Percentiles rank a stretch among this genome's conserved stretches.
Evolutionary conservation across 1,140 invertebrate genomes (phyloP).

Genomic region (Dolichoris vasculosae): DNA sequence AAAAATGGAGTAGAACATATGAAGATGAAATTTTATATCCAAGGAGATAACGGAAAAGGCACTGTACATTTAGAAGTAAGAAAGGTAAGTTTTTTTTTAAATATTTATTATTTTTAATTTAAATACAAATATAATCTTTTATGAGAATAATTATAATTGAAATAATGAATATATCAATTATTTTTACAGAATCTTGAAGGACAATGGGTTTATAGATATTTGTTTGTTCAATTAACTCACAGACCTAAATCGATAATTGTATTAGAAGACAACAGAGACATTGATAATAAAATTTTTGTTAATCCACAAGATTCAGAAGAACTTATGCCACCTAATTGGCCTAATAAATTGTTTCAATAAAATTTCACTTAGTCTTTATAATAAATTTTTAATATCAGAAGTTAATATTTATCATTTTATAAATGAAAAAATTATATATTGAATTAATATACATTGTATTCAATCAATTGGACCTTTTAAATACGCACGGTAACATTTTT

Average conservation of each 20-base stretch:
- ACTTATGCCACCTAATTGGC: constrained; percentile 34
- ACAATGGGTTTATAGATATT: constrained; percentile 86
- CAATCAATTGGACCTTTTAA: too few relatives aligned
- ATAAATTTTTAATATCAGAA: not conserved
- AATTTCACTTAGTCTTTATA: not conserved
- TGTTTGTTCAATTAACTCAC: constrained; percentile 88
- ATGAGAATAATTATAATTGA: not conserved
- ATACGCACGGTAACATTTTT: too few relatives aligned
- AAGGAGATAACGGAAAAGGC: constrained; percentile 85
- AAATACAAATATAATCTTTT: not conserved
- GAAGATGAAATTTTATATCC: constrained; percentile 92
- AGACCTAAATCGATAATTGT: constrained; percentile 82
- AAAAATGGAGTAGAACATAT: constrained; percentile 85
- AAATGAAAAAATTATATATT: too few relatives aligned
- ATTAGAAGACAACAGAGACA: constrained; percentile 82
- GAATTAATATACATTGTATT: too few relatives aligned
- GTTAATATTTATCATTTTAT: too few relatives aligned
- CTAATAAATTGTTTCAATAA: not conserved
- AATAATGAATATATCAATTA: constrained; percentile 45
- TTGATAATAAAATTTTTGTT: constrained; percentile 32
- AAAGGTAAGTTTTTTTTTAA: constrained; percentile 78
- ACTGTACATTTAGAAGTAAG: constrained; percentile 90
- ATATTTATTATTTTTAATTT: constrained; percentile 15
- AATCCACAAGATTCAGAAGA: constrained; percentile 10
- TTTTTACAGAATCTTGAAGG: constrained; percentile 83